Evolutionary conservation across 2,888 invertebrate genomes (phyloP).

Genomic region (Spisula solida): DNA sequence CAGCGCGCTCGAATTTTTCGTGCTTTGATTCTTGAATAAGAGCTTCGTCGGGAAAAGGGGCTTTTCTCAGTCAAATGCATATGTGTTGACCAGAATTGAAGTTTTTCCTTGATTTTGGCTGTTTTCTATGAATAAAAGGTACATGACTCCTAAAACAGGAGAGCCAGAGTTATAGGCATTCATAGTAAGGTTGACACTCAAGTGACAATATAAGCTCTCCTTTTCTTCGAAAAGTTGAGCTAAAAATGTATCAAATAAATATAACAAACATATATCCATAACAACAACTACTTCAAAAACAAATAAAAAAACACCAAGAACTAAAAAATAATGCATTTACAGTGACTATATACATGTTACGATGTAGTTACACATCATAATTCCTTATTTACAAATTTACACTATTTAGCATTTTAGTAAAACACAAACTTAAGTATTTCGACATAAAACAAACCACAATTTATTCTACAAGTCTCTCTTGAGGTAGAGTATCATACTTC

Average conservation of each 20-base stretch:
- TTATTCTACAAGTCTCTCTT: neutral
- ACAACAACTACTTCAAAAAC: neutral
- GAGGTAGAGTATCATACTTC: neutral
- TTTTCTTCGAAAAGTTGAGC: too few relatives aligned
- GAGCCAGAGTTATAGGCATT: too few relatives aligned
- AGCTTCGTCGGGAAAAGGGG: too few relatives aligned
- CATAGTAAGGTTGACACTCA: too few relatives aligned
- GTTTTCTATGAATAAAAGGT: too few relatives aligned
- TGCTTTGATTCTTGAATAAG: too few relatives aligned
- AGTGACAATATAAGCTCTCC: too few relatives aligned
- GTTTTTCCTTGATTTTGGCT: too few relatives aligned
- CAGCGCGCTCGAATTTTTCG: too few relatives aligned
- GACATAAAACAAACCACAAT: neutral
- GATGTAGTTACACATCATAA: neutral
- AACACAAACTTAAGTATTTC: neutral
- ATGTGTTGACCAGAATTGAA: too few relatives aligned
- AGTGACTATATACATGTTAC: neutral
- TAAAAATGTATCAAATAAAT: slow-evolving; percentile 15
- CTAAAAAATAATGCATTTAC: neutral
- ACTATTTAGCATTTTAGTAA: neutral
- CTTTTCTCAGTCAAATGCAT: too few relatives aligned
- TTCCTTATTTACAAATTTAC: neutral
- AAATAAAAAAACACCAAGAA: neutral
- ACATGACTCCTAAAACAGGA: too few relatives aligned
- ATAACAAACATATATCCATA: neutral